These are phyloP conservation scores for Monochamus alternatus DNA, from an alignment of 2,888 invertebrate genomes.

Conservation along the genomic window DNA sequence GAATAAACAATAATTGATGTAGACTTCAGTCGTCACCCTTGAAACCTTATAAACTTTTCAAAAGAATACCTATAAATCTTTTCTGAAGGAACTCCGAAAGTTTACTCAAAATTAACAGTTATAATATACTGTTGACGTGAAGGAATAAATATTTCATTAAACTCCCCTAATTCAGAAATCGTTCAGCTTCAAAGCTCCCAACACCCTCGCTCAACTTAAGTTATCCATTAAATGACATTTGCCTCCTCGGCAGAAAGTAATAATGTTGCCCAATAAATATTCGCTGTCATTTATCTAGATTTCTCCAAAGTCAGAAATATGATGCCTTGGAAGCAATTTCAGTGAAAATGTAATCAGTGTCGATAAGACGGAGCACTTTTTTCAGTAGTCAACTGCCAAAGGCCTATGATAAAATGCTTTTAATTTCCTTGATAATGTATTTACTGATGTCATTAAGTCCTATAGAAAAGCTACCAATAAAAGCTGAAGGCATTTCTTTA, in stretches of 20 bases:
- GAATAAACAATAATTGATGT: no score
- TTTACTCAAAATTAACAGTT: no score
- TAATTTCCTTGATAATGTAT: no score
- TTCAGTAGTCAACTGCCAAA: no score
- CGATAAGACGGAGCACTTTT: not conserved
- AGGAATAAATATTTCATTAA: not conserved
- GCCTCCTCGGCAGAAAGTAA: not conserved
- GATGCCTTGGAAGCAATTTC: not conserved
- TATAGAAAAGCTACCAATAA: no score
- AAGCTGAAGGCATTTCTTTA: no score
- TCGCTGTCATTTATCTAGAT: not conserved
- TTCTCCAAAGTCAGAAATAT: not conserved
- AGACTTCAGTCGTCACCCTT: no score
- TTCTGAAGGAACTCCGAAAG: no score
- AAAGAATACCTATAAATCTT: no score
- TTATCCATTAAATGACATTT: not conserved
- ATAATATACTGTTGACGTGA: not conserved
- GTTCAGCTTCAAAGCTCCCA: not conserved
- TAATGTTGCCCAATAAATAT: not conserved
- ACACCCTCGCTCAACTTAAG: not conserved
- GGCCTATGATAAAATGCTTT: no score
- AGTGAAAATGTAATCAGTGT: not conserved
- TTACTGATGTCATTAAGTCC: no score
- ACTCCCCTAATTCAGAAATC: not conserved
- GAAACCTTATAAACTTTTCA: no score